These are phyloP conservation scores for Euspilapteryx auroguttella DNA, from an alignment of 2,888 invertebrate species.

Conservation along the genomic window DNA sequence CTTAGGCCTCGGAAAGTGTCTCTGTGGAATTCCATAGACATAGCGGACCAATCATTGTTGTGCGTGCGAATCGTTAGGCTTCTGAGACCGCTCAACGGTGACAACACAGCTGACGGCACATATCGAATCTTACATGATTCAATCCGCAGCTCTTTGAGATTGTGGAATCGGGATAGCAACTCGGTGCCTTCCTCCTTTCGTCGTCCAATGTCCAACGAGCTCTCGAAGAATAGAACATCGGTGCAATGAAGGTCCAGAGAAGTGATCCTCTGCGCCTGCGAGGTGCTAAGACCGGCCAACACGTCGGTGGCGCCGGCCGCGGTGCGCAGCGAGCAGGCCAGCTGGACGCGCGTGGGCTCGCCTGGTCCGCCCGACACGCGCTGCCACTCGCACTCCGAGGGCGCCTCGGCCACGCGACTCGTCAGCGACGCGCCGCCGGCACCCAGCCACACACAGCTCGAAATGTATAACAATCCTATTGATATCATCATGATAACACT, in stretches of 20 bases:
- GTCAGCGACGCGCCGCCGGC: conserved; percentile 46
- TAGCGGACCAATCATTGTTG: conserved; percentile 79
- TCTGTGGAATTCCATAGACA: conserved; percentile 74
- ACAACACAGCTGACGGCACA: conserved; percentile 70
- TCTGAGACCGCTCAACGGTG: conserved; percentile 67
- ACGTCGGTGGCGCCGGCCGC: conserved; percentile 68
- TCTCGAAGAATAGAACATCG: conserved; percentile 73
- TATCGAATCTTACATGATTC: conserved; percentile 79
- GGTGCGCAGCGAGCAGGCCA: conserved; percentile 67
- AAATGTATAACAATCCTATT: conserved; percentile 43
- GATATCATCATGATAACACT: conserved; percentile 54
- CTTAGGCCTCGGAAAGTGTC: conserved; percentile 72
- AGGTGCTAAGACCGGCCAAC: conserved; percentile 63
- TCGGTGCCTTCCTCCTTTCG: conserved; percentile 55
- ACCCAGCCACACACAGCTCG: conserved; percentile 36
- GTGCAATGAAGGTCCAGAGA: conserved; percentile 71
- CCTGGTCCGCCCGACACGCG: conserved; percentile 53
- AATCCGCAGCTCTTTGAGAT: conserved; percentile 68
- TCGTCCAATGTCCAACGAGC: conserved; percentile 64
- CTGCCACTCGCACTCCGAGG: conserved; percentile 75
- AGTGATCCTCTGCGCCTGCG: conserved; percentile 70
- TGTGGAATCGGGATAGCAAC: conserved; percentile 64
- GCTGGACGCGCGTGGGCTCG: conserved; percentile 58
- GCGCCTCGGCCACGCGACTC: conserved; percentile 63
- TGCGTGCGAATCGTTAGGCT: conserved; percentile 71